A percentile compares a stretch with the other conserved stretches of the same genome.
Conservation (phyloP, 2,888 invertebrate species). For the Neoaliturus tenellus region DNA sequence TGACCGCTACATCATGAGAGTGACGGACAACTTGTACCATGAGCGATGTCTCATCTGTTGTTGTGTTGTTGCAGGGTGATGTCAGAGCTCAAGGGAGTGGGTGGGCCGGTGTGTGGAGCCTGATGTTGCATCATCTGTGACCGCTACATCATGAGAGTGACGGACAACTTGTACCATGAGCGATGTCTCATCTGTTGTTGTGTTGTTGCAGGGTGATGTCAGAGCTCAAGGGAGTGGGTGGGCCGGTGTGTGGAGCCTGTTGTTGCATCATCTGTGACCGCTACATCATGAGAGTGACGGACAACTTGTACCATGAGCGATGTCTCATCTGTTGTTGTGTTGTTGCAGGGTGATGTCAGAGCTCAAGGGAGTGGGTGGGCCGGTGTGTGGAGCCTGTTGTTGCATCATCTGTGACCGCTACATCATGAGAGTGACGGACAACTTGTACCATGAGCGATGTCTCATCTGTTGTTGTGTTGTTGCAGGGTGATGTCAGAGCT, state of each 20-base stretch:
- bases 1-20: conserved; percentile 85
- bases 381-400: conserved; percentile 80
- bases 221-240: too few species aligned
- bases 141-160: conserved; percentile 84
- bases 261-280: too few species aligned
- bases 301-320: conserved; percentile 84
- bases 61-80: conserved; percentile 69
- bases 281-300: too few species aligned
- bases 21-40: conserved; percentile 85
- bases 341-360: conserved; percentile 44
- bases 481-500: conserved; percentile 44
- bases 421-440: conserved; percentile 84
- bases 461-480: conserved; percentile 78
- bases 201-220: background rate
- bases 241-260: too few species aligned
- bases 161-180: conserved; percentile 85
- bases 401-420: conserved; percentile 85
- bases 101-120: conserved; percentile 75
- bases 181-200: conserved; percentile 83
- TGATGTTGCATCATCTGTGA: conserved; percentile 84
- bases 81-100: conserved; percentile 21
- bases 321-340: conserved; percentile 77
- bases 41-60: conserved; percentile 86
- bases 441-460: conserved; percentile 86
- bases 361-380: conserved; percentile 21